Conservation (phyloP, 2,113 vertebrate genomes). For the Acinonyx jubatus region DNA sequence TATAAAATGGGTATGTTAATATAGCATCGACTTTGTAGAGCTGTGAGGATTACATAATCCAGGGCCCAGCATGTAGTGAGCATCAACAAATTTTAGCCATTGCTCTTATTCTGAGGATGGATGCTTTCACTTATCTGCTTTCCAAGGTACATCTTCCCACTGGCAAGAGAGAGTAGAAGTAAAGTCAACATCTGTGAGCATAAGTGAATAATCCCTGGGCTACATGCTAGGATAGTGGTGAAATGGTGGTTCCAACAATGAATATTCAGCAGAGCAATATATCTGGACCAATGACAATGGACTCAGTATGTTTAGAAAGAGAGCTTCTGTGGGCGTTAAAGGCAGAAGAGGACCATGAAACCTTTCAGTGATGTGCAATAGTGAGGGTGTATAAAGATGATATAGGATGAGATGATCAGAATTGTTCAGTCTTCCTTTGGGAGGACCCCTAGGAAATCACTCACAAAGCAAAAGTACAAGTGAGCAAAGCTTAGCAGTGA, state of each 20-base stretch:
- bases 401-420: background rate
- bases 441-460: background rate
- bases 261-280: background rate
- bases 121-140: background rate
- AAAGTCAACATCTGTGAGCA: background rate
- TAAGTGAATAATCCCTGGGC: background rate
- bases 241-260: background rate
- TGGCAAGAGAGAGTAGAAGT: background rate
- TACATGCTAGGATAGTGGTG: accelerated
- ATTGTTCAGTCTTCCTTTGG: background rate
- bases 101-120: background rate
- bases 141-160: background rate
- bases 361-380: background rate
- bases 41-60: background rate
- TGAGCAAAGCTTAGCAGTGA: background rate
- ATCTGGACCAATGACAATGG: background rate
- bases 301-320: background rate
- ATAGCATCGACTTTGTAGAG: background rate
- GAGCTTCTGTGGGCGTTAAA: background rate
- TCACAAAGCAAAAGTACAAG: background rate
- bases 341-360: background rate
- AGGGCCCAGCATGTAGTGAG: background rate
- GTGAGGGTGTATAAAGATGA: background rate
- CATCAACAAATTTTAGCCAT: background rate
- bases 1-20: background rate